Conservation (phyloP, 2,113 vertebrate species). For the Herpetotheres cachinnans region DNA sequence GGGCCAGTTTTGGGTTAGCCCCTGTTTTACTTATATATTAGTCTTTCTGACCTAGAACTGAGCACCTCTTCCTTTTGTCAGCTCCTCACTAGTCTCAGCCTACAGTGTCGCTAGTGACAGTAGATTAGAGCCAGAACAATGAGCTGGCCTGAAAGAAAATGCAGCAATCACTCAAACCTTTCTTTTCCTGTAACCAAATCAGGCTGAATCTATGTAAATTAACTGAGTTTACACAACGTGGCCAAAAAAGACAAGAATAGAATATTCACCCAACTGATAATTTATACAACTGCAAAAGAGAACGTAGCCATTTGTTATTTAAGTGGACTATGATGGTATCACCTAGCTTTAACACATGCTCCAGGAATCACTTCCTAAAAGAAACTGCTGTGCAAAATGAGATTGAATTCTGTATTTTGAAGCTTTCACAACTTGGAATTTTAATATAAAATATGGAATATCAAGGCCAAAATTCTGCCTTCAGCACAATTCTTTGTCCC, state of each 20-base stretch:
- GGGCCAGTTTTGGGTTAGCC: not conserved
- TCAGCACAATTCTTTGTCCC: not conserved
- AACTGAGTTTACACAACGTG: not conserved
- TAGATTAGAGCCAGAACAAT: not conserved
- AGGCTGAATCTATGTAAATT: not conserved
- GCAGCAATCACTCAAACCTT: not conserved
- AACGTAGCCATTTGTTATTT: not conserved
- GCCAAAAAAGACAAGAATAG: not conserved
- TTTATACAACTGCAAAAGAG: not conserved
- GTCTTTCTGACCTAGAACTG: not conserved
- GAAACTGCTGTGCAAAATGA: not conserved
- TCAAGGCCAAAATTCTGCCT: not conserved
- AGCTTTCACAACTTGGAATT: not conserved
- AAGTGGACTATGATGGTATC: not conserved
- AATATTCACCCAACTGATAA: not conserved
- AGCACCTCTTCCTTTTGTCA: not conserved
- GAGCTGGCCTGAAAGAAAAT: not conserved
- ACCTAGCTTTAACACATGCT: not conserved
- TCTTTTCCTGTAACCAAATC: not conserved
- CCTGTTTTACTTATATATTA: not conserved
- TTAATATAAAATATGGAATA: not conserved
- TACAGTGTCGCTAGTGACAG: not conserved
- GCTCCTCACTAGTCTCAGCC: not conserved
- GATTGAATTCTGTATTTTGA: not conserved
- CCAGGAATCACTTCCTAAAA: not conserved